phyloP scores from a whole-genome alignment of 2,797 vertebrate species.

The Eulemur albifrons region DNA sequence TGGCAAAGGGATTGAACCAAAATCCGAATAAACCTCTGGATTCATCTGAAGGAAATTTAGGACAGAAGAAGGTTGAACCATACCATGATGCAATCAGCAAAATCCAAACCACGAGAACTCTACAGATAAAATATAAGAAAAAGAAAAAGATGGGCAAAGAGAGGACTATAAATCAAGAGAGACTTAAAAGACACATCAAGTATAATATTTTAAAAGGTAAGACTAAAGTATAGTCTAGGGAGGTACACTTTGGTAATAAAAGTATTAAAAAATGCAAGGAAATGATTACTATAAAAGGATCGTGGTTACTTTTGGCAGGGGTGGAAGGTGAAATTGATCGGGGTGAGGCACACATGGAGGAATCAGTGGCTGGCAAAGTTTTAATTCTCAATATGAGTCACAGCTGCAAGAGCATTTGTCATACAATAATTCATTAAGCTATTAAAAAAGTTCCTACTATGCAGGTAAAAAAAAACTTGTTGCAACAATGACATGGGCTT shows the following conservation, averaged over 20 bases:
- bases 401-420: neutral
- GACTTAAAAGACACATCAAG: neutral
- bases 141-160: neutral
- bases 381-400: neutral
- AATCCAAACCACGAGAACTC: neutral
- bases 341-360: neutral
- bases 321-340: neutral
- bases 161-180: neutral
- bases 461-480: neutral
- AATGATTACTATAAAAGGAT: neutral
- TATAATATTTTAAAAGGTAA: neutral
- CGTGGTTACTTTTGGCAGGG: neutral
- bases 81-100: neutral
- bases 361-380: neutral
- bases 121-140: neutral
- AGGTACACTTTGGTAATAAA: neutral
- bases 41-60: neutral
- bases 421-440: neutral
- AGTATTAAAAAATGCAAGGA: neutral
- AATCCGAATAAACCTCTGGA: neutral
- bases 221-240: neutral
- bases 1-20: neutral
- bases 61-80: neutral
- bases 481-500: neutral
- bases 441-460: neutral